Base-by-base conservation (phyloP, 2,113 vertebrate genomes). In the Anolis carolinensis region DNA sequence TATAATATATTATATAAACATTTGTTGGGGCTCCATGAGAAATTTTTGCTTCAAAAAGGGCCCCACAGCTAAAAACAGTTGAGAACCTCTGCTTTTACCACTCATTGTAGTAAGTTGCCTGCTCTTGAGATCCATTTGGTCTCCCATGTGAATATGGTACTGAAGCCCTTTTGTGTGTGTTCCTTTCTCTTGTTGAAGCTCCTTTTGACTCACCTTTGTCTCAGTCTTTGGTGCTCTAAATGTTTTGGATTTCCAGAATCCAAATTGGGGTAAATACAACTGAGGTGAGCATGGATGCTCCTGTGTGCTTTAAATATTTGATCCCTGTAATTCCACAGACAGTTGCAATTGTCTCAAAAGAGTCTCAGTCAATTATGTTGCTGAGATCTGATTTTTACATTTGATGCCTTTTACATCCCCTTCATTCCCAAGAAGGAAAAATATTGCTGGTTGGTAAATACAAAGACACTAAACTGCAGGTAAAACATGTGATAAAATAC, bases 371-470 rank as follows among this genome's bases (percentile, higher is more conserved):
- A 27, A 1, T 30, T 21, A 1, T 32, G 18, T 16, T 59, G 59
- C 23, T 16, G 62, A 32, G 5, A 63, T 82, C 34, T 52, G 39
- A 21, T 89, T 21, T 74, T 44, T 59, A 52, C 36, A 74, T 5
- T 36, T 1, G 18, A 23, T 86, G 90, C 48, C 75, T 68, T 76
- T 52, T 8, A 39, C 5, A 36, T 39, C 2, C 36, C 83, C 87
- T 80, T 86, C 44, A 76, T 89, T 81, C 83, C 14, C 89, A 13
- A 34, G 7, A 32, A 16, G 71, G 34, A 21, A 30, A 4, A 52
- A 81, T 18, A 88, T 89, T 68, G 84, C 48, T 65, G 85, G n/a
- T 13, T 21, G 85, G 34, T 27, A 55, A 90, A 44, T 27, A 74
- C 71, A 52, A 79, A 62, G 65, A 0, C 21, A 68, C 48, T 84